Conservation (phyloP, 1,140 invertebrate genomes). For the Battus philenor region DNA sequence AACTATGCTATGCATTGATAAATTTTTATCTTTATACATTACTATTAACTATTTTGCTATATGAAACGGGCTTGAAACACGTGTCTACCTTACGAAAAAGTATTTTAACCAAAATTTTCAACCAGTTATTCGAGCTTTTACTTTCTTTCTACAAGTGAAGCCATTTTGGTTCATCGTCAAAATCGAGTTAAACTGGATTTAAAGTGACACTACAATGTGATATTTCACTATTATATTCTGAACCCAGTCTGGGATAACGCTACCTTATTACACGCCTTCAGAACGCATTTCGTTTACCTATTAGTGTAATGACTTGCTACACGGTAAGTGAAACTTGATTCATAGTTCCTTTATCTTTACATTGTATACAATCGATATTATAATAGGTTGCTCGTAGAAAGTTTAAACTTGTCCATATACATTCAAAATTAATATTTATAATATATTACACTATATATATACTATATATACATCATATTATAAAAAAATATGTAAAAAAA, state of each 20-base stretch:
- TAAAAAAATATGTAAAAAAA: no score
- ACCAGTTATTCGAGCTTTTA: neutral
- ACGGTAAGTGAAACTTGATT: neutral
- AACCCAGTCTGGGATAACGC: neutral
- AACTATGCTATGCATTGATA: no score
- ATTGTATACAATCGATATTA: conserved; percentile 5
- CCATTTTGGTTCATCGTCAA: neutral
- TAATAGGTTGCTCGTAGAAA: neutral
- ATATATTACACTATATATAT: no score
- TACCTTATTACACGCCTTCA: neutral
- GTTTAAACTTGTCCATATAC: neutral
- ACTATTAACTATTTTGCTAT: no score
- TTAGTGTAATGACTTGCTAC: neutral
- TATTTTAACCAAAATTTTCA: no score
- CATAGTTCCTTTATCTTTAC: neutral
- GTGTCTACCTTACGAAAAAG: no score
- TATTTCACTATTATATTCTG: neutral
- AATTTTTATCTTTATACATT: no score
- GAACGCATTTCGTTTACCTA: neutral
- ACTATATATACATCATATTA: no score
- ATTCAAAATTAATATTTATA: no score
- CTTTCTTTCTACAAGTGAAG: neutral
- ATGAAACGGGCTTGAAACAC: no score
- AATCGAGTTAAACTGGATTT: neutral
- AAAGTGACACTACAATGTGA: conserved; percentile 7